Conservation (phyloP, 2,113 vertebrate genomes). For the Nycticebus coucang region DNA sequence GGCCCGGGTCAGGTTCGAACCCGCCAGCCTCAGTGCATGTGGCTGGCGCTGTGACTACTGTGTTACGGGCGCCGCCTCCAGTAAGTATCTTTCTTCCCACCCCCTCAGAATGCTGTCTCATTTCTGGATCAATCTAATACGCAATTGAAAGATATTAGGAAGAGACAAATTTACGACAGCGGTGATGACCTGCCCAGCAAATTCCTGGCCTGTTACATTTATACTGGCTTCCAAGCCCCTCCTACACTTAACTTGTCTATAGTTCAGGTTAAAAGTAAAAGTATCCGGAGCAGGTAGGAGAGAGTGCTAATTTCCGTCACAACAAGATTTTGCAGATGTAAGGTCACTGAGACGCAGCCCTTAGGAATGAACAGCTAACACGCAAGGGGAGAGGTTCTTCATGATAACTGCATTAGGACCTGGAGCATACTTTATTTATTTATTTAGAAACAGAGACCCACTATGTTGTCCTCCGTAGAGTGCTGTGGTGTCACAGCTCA, state of each 20-base stretch:
- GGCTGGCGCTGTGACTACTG: too few species aligned
- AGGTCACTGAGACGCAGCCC: background rate
- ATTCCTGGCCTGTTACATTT: background rate
- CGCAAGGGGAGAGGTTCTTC: background rate
- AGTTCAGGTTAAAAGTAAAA: background rate
- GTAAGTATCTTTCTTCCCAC: background rate
- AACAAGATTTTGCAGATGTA: too few species aligned
- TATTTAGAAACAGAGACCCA: too few species aligned
- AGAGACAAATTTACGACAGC: background rate
- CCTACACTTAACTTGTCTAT: background rate
- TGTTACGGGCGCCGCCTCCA: too few species aligned
- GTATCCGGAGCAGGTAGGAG: too few species aligned
- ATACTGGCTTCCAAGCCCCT: background rate
- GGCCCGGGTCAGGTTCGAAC: too few species aligned
- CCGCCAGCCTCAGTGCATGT: too few species aligned
- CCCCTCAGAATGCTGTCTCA: background rate
- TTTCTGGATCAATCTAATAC: background rate
- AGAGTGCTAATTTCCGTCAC: too few species aligned
- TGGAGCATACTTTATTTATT: background rate
- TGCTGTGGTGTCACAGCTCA: too few species aligned
- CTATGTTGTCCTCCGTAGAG: too few species aligned
- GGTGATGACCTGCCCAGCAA: background rate
- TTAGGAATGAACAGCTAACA: background rate
- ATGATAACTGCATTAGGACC: background rate
- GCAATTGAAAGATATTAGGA: background rate